Base-by-base conservation (phyloP, 1,140 invertebrate genomes). In the Pinna nobilis region DNA sequence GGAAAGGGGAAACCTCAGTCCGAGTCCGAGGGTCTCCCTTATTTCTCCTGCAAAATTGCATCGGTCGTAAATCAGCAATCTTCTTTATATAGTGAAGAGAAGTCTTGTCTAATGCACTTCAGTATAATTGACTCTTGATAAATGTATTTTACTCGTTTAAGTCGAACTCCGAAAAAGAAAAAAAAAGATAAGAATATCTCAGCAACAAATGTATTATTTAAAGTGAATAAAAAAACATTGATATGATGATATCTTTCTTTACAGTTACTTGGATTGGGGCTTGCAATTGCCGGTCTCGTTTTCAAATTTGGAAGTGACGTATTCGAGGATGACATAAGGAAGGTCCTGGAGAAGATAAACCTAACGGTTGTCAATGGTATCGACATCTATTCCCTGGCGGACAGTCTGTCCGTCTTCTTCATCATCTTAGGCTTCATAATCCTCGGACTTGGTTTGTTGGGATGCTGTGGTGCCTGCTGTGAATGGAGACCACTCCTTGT, bases 401-500 rank as follows among this genome's bases (percentile, higher is more conserved):
- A 65, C 20, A 20, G 15, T 20, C 9, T 50, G 44, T 25, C 61
- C 11, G 32, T 30, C 41, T 30, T 65, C 44, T 65, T 65, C 44
- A 65, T 65, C 25, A 44, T 32, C 28, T 20, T 65, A 20, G 61
- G 61, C 3, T 65, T 65, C 41, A 49, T 65, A 39, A 65, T 65
- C 61, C 30, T 65, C 28, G 39, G 23, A 20, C 47, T 65, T 3
- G 61, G 61, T 15, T 49, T 65, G 23, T 65, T 65, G 13, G 61
- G 61, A 47, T 65, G 61, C 50, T 50, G 25, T 47, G 61, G 61
- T n/a, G 61, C 61, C 1, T 65, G 61, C 39, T 65, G 61, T 23
- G 30, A 65, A 50, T 65, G 61, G 61, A 9, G 61, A 65, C 39
- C 30, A 28, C 33, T 65, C 28, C 61, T 65, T 30, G 61, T 65